Evolutionary conservation across 2,888 invertebrate genomes (phyloP), one percentile per base, ranked within the genome.

Genomic region (Megamerina dolium): DNA sequence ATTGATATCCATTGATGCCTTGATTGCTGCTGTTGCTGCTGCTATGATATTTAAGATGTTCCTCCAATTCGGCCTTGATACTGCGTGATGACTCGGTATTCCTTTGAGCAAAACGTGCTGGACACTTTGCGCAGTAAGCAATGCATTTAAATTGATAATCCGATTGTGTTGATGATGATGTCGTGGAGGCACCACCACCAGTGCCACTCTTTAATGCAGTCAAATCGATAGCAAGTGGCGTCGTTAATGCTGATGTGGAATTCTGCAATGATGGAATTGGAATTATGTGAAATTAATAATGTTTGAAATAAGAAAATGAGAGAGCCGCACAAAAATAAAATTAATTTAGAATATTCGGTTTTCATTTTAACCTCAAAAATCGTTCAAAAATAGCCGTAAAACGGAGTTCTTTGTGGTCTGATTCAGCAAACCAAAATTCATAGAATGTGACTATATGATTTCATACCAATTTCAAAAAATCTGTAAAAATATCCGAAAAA

Each of bases 121-220:
- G 91, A 66, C 91, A 92, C 55, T 83, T 81, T 46, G 79, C 76
- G 66, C 91, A 92, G 61, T 86, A 88, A 59, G 81, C 81, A 42
- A 88, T 65, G 5, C 75, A 55, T 42, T 69, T 70, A 27, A 69
- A 66, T 18, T 61, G 54, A 18, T 56, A 61, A n/a, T 63, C 62
- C 9, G 30, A 14, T 3, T 34, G 45, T 19, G 3, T 14, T 12
- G 20, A 34, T 37, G 26, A 36, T 14, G 32, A 38, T 21, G 52
- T 41, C 9, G 54, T 54, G 17, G 32, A 20, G 33, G 38, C 33
- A 4, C 9, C n/a, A 8, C 13, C 32, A 18, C 18, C 18, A 8
- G 10, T 9, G 14, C 3, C 3, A 16, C 37, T 31, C 20, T 60
- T 61, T 30, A 63, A 39, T 8, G 60, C 55, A 16, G 57, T 60